These are phyloP conservation scores for Drosophila mercatorum DNA, from an alignment of 2,888 invertebrate species.

Conservation along the genomic window DNA sequence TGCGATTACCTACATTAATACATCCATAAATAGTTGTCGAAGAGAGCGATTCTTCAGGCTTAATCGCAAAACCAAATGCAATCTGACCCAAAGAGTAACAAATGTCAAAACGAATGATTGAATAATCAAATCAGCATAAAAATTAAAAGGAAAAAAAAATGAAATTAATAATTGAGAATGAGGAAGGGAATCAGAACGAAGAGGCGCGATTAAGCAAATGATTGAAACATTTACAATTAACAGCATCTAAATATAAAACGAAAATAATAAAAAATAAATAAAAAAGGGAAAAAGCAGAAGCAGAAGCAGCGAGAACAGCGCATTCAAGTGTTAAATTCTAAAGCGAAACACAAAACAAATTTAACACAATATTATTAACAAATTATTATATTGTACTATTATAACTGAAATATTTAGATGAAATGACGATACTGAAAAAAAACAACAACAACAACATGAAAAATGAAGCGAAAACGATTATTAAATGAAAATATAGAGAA, in stretches of 20 bases:
- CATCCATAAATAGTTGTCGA: conserved; percentile 22
- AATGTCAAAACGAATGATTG: conserved; percentile 39
- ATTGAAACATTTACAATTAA: conserved; percentile 36
- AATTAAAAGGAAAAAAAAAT: conserved; percentile 3
- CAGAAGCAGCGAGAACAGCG: conserved; percentile 27
- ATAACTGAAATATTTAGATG: conserved; percentile 82
- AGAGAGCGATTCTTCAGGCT: conserved; percentile 33
- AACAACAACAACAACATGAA: conserved; percentile 57
- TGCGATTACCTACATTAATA: conserved; percentile 38
- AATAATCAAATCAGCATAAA: conserved; percentile 30
- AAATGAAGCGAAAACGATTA: conserved; percentile 62
- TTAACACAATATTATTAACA: conserved; percentile 77
- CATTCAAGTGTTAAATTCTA: conserved; percentile 53
- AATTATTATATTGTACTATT: conserved; percentile 81
- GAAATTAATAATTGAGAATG: neutral
- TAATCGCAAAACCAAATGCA: conserved; percentile 49
- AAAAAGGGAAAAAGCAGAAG: conserved; percentile 1
- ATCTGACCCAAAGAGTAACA: conserved; percentile 45
- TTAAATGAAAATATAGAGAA: conserved; percentile 82
- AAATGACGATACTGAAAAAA: conserved; percentile 76
- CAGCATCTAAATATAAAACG: conserved; percentile 19
- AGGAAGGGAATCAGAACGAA: conserved; percentile 33
- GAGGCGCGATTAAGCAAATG: conserved; percentile 17
- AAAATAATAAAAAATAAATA: conserved; percentile 9
- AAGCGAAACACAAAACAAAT: conserved; percentile 54